Evolutionary conservation across 2,113 vertebrate genomes (phyloP).

Genomic region (Malurus elegans): DNA sequence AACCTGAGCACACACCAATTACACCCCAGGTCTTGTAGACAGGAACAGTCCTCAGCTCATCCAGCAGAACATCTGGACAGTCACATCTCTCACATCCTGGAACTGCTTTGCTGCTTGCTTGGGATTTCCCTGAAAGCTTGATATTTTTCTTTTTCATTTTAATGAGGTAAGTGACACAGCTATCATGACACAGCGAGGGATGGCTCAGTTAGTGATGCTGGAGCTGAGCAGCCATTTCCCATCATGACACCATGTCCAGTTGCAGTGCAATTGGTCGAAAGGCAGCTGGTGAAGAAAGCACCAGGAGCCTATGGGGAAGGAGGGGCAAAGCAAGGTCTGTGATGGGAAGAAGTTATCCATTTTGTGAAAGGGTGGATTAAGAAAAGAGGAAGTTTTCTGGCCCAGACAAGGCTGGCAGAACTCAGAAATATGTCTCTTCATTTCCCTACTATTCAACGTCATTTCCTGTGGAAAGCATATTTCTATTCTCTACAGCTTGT

Average conservation of each 20-base stretch:
- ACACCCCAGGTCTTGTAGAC: neutral
- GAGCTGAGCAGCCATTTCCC: neutral
- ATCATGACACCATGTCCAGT: rapidly evolving
- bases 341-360: neutral
- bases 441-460: neutral
- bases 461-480: neutral
- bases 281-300: neutral
- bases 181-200: rapidly evolving
- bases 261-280: neutral
- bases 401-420: neutral
- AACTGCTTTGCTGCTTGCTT: neutral
- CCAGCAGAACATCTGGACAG: neutral
- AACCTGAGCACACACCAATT: neutral
- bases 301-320: rapidly evolving
- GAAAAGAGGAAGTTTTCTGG: neutral
- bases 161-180: neutral
- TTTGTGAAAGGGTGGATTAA: neutral
- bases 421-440: neutral
- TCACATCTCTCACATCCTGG: neutral
- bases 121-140: neutral
- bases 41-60: neutral
- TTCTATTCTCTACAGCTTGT: neutral
- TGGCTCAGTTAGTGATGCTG: neutral
- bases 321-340: neutral
- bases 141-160: neutral